Evolutionary conservation across 2,888 invertebrate species (phyloP).

Genomic region (Lasioglossum morio): DNA sequence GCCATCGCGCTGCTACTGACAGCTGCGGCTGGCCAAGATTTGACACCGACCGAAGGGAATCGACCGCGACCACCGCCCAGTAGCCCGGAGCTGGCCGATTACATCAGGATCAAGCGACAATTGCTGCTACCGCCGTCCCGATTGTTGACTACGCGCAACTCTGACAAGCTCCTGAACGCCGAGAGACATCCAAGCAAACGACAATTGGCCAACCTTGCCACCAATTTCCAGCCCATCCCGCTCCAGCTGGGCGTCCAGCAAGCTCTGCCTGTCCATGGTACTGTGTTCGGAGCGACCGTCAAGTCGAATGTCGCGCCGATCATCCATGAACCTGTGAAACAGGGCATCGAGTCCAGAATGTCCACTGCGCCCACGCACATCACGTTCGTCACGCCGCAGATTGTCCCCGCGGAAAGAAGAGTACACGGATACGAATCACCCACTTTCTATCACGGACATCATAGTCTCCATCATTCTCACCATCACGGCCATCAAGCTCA

Average conservation of each 20-base stretch:
- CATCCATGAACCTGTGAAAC: conserved; percentile 46
- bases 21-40: conserved; percentile 73
- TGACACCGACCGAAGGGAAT: conserved; percentile 66
- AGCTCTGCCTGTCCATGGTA: conserved; percentile 22
- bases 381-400: conserved; percentile 46
- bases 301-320: conserved; percentile 43
- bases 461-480: conserved; percentile 72
- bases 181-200: conserved; percentile 73
- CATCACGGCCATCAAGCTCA: conserved; percentile 74
- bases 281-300: conserved; percentile 44
- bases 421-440: conserved; percentile 50
- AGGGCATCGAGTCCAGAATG: conserved; percentile 47
- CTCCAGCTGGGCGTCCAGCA: conserved; percentile 39
- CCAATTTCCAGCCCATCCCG: conserved; percentile 53
- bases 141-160: conserved; percentile 54
- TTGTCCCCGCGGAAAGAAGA: conserved; percentile 36
- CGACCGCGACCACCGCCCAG: conserved; percentile 54
- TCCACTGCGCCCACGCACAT: conserved; percentile 30
- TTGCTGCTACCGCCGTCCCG: conserved; percentile 51
- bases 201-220: conserved; percentile 69
- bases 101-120: conserved; percentile 64
- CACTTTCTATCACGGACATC: conserved; percentile 70
- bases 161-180: conserved; percentile 2
- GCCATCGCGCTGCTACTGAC: conserved; percentile 72
- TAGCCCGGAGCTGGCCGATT: conserved; percentile 47